Evolutionary conservation across 2,888 invertebrate genomes (phyloP).

Genomic region (Lithophane semibrunnea): DNA sequence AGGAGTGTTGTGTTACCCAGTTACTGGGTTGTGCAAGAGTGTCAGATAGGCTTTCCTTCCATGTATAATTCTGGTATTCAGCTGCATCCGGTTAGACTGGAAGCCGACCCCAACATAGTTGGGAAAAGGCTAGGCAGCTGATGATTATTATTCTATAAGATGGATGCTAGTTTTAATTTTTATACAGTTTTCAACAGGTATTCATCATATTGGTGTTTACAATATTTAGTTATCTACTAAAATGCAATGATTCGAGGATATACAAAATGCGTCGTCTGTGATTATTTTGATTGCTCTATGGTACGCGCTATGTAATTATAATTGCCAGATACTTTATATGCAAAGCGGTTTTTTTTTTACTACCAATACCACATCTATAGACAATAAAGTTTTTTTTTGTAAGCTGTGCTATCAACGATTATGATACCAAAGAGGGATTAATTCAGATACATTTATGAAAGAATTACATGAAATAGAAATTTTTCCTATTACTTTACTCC

Average conservation of each 20-base stretch:
- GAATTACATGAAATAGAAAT: background rate
- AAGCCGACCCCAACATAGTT: too few species aligned
- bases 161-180: slow-evolving; percentile 15
- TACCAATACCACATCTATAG: slow-evolving; percentile 26
- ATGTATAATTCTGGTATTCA: too few species aligned
- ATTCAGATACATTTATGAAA: background rate
- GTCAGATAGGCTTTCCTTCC: too few species aligned
- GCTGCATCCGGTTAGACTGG: too few species aligned
- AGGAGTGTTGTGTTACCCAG: too few species aligned
- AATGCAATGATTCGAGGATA: slow-evolving; percentile 42
- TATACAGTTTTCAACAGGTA: slow-evolving; percentile 1
- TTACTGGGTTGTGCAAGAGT: too few species aligned
- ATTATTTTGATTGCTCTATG: slow-evolving; percentile 11
- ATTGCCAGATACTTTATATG: slow-evolving; percentile 26
- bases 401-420: background rate
- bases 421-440: background rate
- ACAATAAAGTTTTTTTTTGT: background rate
- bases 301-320: background rate
- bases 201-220: slow-evolving; percentile 16
- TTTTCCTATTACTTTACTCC: background rate
- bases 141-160: background rate
- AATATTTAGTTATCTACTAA: slow-evolving; percentile 18
- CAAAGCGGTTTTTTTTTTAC: background rate
- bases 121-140: too few species aligned
- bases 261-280: slow-evolving; percentile 34